Percentiles rank a stretch among this genome's conserved stretches.
Conservation (phyloP, 2,888 invertebrate genomes). For the Caradrina kadenii region DNA sequence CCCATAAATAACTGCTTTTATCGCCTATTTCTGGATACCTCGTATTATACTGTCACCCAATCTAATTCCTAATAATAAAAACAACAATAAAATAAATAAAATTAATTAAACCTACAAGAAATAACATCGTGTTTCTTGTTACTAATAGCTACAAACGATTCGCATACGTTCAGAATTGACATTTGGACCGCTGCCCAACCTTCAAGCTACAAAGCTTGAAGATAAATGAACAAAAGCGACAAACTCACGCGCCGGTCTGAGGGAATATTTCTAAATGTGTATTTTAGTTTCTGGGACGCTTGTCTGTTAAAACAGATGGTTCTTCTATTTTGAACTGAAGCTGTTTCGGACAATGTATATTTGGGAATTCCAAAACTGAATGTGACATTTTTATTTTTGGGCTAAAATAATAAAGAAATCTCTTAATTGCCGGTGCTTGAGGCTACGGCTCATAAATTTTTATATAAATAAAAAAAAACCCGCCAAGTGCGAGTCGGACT, state of each 20-base stretch:
- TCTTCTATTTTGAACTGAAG: constrained; percentile 50
- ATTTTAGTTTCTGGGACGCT: constrained; percentile 64
- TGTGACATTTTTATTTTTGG: constrained; percentile 16
- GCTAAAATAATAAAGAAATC: not conserved
- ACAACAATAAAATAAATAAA: constrained; percentile 30
- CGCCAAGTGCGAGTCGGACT: too few species aligned
- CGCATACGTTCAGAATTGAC: constrained; percentile 29
- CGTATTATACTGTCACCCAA: constrained; percentile 7
- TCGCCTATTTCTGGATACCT: not conserved
- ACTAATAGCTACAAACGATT: constrained; percentile 44
- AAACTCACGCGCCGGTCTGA: constrained; percentile 22
- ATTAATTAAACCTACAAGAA: constrained; percentile 12
- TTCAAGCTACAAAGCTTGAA: constrained; percentile 35
- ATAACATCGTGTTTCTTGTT: constrained; percentile 15
- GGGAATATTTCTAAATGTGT: constrained; percentile 53
- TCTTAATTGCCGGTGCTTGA: not conserved
- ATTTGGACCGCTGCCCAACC: constrained; percentile 52
- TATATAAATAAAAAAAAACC: too few species aligned
- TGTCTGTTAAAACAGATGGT: constrained; percentile 58
- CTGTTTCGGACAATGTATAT: constrained; percentile 39
- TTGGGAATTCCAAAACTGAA: constrained; percentile 37
- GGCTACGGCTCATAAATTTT: not conserved
- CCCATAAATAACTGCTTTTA: not conserved
- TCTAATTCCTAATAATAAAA: constrained; percentile 10
- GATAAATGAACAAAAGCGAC: constrained; percentile 53